Conservation (phyloP, 2,888 invertebrate species). For the Patella pellucida region DNA sequence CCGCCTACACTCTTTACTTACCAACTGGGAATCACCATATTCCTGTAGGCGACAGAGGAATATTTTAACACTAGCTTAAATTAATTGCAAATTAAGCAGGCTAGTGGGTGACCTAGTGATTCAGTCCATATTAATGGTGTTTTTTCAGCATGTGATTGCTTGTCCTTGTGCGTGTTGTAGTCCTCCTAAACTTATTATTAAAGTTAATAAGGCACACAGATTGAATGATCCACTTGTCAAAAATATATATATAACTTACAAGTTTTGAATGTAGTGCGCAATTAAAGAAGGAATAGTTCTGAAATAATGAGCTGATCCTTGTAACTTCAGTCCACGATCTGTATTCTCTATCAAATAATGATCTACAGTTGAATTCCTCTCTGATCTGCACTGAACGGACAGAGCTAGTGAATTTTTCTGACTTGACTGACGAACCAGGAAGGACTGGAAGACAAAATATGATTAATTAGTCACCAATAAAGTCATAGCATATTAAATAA, state of each 20-base stretch:
- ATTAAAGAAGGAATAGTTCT: slow-evolving; percentile 92
- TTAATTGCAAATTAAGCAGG: too few species aligned
- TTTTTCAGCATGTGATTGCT: too few species aligned
- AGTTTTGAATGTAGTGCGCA: slow-evolving; percentile 87
- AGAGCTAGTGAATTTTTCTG: slow-evolving; percentile 95
- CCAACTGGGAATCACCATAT: too few species aligned
- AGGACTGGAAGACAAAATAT: slow-evolving; percentile 78
- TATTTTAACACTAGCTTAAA: too few species aligned
- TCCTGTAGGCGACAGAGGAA: too few species aligned
- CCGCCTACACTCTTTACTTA: too few species aligned
- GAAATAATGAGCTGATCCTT: slow-evolving; percentile 94
- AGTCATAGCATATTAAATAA: too few species aligned
- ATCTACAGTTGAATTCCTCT: slow-evolving; percentile 92
- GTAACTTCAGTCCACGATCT: slow-evolving; percentile 84
- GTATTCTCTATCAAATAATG: slow-evolving; percentile 93
- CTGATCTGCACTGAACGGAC: slow-evolving; percentile 88
- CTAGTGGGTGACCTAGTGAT: too few species aligned
- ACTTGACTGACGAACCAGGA: slow-evolving; percentile 94
- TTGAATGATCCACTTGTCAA: neutral
- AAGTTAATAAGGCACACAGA: too few species aligned
- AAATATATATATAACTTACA: slow-evolving; percentile 46
- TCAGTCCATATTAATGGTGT: too few species aligned
- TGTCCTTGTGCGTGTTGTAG: too few species aligned
- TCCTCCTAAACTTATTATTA: too few species aligned
- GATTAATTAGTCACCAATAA: neutral